Evolutionary conservation across 1,140 invertebrate species (phyloP).

Genomic region (Muscidifurax raptorellus): DNA sequence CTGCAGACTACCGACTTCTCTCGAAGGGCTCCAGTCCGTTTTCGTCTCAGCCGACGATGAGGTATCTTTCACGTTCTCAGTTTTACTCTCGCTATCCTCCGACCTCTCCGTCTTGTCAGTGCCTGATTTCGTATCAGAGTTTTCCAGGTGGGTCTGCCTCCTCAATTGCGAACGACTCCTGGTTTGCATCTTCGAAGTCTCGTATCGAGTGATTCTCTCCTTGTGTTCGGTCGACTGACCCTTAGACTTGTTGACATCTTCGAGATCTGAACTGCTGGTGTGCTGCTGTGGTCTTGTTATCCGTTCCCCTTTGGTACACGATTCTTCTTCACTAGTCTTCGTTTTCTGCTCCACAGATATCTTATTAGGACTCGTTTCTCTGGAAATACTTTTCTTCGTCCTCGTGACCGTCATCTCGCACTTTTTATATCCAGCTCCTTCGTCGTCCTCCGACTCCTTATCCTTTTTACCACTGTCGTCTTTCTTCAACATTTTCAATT

Average conservation of each 20-base stretch:
- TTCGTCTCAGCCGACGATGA: constrained; percentile 30
- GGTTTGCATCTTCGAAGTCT: constrained; percentile 46
- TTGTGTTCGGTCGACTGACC: constrained; percentile 53
- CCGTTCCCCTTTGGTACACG: constrained; percentile 52
- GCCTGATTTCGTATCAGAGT: constrained; percentile 13
- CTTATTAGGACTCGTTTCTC: constrained; percentile 44
- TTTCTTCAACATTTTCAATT: constrained; percentile 54
- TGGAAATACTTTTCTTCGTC: constrained; percentile 10
- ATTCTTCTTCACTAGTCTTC: constrained; percentile 55
- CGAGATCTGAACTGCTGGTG: constrained; percentile 67
- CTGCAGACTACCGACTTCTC: neutral
- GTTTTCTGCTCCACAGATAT: constrained; percentile 37
- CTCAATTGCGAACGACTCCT: constrained; percentile 52
- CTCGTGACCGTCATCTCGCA: constrained; percentile 40
- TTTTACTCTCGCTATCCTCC: constrained; percentile 24
- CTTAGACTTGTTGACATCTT: constrained; percentile 62
- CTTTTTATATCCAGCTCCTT: constrained; percentile 31
- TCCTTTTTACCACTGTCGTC: constrained; percentile 50
- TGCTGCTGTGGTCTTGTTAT: constrained; percentile 58
- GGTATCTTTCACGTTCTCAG: constrained; percentile 23
- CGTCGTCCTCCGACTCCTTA: constrained; percentile 48
- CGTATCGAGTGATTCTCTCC: constrained; percentile 54
- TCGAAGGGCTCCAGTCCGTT: neutral
- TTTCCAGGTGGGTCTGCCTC: constrained; percentile 56
- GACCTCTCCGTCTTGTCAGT: constrained; percentile 30